These are phyloP conservation scores for Scelioninae gen. 1 DNA, from an alignment of 2,888 invertebrate species.

Conservation along the genomic window DNA sequence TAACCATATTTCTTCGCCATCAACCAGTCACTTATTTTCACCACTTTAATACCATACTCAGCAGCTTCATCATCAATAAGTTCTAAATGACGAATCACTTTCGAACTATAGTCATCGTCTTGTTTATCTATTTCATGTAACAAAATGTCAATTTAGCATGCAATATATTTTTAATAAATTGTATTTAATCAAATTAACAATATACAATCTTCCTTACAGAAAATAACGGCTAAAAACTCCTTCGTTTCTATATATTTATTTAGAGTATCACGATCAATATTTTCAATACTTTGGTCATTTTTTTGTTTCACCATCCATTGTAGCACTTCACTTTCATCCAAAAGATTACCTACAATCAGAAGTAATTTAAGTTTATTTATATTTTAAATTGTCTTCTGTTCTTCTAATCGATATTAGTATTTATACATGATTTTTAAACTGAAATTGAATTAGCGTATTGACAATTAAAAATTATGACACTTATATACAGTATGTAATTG, in stretches of 20 bases:
- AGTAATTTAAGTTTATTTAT: background rate
- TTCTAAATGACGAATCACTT: constrained; percentile 93
- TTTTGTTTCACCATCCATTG: constrained; percentile 97
- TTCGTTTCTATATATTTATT: constrained; percentile 92
- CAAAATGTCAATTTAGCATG: constrained; percentile 11
- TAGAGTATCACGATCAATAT: constrained; percentile 92
- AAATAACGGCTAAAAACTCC: constrained; percentile 95
- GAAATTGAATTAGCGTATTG: too few relatives aligned
- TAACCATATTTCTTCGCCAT: constrained; percentile 98
- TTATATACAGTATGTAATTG: too few relatives aligned
- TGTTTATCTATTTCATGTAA: constrained; percentile 88
- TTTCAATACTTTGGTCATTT: constrained; percentile 95
- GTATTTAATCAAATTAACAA: background rate
- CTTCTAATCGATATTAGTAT: too few relatives aligned
- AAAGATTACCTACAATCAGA: constrained; percentile 87
- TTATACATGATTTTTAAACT: too few relatives aligned
- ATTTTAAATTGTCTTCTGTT: too few relatives aligned
- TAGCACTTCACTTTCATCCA: constrained; percentile 92
- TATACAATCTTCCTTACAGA: constrained; percentile 90
- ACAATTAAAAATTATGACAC: too few relatives aligned
- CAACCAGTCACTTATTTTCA: constrained; percentile 93
- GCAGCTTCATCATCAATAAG: constrained; percentile 95
- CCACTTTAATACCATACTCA: constrained; percentile 95
- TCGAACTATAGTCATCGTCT: constrained; percentile 91
- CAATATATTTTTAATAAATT: too few relatives aligned